Evolutionary conservation across 1,140 invertebrate genomes (phyloP), one percentile per base, ranked within the genome.

Genomic region (Drosophila punjabiensis): DNA sequence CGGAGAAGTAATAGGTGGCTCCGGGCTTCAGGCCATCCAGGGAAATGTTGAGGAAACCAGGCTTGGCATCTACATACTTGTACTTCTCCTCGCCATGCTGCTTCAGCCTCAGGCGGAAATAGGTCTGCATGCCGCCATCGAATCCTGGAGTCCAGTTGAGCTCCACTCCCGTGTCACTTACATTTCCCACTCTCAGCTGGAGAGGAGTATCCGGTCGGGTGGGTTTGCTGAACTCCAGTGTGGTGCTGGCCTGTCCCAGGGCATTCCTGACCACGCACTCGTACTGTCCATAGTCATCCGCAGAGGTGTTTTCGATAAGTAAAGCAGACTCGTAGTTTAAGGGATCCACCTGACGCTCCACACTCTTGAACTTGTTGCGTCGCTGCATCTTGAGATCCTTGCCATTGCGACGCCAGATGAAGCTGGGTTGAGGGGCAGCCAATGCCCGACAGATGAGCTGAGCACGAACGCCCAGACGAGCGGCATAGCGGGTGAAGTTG

Each of bases 61-160:
- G 96, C 39, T 95, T 94, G 6, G 98, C 96, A 88, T 98, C 97
- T 79, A 96, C 95, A 76, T 96, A 96, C 91, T 95, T 95, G 80
- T 97, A 97, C 52, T 95, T 94, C 95, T 92, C 88, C 65, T 90
- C 91, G 2, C 86, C 81, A 0, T 84, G 80, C 55, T 87, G 86
- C 55, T 84, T 92, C 93, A 95, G 98, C 60, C 96, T 94, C 20
- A 99, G 94, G 41, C 96, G 95, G 93, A 97, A 99, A 37, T 95
- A 96, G 50, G 98, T 97, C 39, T 95, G 94, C 67, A 98, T 94
- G 8, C 98, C 99, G 0, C 99, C 99, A 93, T 99, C 96, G 93
- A 99, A 99, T 4, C 98, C 98, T 14, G 98, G 96, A 47, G 95
- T 95, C 98, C 99, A 99, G 39, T 95, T 93, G 14, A 99, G 92